phyloP scores from a whole-genome alignment of 1,140 invertebrate species.

The Cydia strobilella region DNA sequence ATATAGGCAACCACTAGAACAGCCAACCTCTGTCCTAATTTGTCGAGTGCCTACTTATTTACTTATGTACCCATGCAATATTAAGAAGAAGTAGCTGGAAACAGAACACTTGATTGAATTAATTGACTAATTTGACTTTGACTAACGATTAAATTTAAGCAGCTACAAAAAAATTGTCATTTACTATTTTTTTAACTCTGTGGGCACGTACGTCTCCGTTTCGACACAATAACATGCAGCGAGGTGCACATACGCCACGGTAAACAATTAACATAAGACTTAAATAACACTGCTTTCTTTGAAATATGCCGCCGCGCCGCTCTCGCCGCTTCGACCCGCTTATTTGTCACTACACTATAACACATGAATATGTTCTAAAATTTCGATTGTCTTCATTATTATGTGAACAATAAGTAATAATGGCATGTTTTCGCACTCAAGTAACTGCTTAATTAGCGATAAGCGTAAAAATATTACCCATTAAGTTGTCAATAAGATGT shows the following conservation, averaged over 20 bases:
- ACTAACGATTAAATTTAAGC: slow-evolving; percentile 16
- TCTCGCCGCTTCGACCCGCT: slow-evolving; percentile 15
- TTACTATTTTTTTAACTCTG: slow-evolving; percentile 41
- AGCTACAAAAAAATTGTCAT: slow-evolving; percentile 6
- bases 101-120: no score
- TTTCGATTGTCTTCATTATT: slow-evolving; percentile 9
- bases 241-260: slow-evolving; percentile 71
- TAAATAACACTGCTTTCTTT: slow-evolving; percentile 52
- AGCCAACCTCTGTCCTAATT: no score
- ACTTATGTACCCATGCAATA: no score
- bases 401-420: not conserved
- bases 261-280: slow-evolving; percentile 77
- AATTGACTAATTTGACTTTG: no score
- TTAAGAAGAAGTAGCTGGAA: no score
- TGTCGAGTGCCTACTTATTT: no score
- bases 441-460: not conserved
- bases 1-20: no score
- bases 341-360: slow-evolving; percentile 9
- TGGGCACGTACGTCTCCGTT: slow-evolving; percentile 51
- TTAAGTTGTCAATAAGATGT: no score
- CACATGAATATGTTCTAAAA: not conserved
- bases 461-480: no score
- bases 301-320: slow-evolving; percentile 46
- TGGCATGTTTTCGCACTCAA: not conserved
- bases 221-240: slow-evolving; percentile 55